phyloP scores from a whole-genome alignment of 2,888 invertebrate genomes.

The Clivina fossor region DNA sequence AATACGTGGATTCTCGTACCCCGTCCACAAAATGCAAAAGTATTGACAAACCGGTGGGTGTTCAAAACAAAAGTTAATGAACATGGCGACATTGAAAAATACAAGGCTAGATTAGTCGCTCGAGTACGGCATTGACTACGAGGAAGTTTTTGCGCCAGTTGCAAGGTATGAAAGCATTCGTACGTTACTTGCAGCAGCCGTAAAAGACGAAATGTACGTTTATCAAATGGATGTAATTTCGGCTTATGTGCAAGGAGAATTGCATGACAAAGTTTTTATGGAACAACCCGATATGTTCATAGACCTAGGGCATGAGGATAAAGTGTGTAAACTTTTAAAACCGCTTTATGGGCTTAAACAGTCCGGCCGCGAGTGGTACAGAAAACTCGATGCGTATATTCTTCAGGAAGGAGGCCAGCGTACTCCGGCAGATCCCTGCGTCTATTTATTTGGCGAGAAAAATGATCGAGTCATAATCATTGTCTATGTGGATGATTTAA shows the following conservation, averaged over 20 bases:
- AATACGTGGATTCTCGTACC: not conserved
- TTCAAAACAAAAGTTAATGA: not conserved
- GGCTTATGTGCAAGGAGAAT: not conserved
- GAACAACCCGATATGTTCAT: not conserved
- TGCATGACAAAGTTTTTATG: not conserved
- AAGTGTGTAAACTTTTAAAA: not conserved
- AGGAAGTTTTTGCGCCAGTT: not conserved
- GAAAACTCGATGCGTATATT: too few species aligned
- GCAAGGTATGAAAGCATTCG: not conserved
- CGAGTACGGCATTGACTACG: not conserved
- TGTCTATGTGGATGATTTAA: too few species aligned
- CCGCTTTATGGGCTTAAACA: constrained; percentile 1
- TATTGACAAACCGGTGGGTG: not conserved
- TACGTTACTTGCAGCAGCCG: not conserved
- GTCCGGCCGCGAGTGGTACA: not conserved
- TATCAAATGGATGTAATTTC: not conserved
- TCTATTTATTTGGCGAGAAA: too few species aligned
- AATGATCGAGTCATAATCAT: too few species aligned
- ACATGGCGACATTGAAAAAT: not conserved
- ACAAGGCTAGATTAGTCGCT: constrained; percentile 1
- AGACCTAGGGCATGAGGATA: not conserved
- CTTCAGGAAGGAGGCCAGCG: too few species aligned
- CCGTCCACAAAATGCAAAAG: not conserved
- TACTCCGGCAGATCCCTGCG: too few species aligned
- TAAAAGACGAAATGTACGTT: not conserved